Evolutionary conservation across 2,113 vertebrate species (phyloP), one percentile per base, ranked within the genome.

Genomic region (Tyto alba): DNA sequence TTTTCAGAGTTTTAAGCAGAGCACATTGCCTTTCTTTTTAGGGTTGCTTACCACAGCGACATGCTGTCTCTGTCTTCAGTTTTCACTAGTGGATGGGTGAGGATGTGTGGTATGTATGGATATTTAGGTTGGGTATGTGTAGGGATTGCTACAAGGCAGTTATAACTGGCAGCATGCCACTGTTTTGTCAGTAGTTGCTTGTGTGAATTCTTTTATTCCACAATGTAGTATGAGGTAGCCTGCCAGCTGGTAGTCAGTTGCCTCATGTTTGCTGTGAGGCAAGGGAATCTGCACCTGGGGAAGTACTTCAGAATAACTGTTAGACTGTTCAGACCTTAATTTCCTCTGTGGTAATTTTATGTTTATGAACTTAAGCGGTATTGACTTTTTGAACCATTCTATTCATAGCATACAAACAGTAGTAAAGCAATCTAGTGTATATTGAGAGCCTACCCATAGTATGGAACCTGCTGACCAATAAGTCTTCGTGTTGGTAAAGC

Each of bases 311-410:
- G 43, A 82, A 13, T 62, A 34, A 67, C 36, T 75, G 34, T 29
- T 36, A 11, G 1, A 0, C 23, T 59, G 19, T 63, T 80, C 34
- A 43, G 63, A n/a, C 40, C 6, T 14, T 43, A 11, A 22, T 66
- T 75, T 71, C 48, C 63, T 38, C 22, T 30, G 13, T 45, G 74
- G 26, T 71, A 20, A 20, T 60, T 66, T 71, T 41, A 34, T 41
- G 38, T 67, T 45, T 66, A 4, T 0, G 0, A 38, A 3, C 10
- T 43, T 60, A 17, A 0, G 22, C 43, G 21, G 45, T 22, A 16
- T 21, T 43, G 68, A 36, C 43, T 84, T 75, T 47, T 34, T 32
- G 34, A 75, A 59, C 16, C 22, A 2, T 75, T 80, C 18, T 53
- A 8, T 63, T 78, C 11, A 0, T 63, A 15, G 25, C 34, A 9